These are phyloP conservation scores for Paedocypris sp. DNA, from an alignment of 2,113 vertebrate species.

Conservation along the genomic window DNA sequence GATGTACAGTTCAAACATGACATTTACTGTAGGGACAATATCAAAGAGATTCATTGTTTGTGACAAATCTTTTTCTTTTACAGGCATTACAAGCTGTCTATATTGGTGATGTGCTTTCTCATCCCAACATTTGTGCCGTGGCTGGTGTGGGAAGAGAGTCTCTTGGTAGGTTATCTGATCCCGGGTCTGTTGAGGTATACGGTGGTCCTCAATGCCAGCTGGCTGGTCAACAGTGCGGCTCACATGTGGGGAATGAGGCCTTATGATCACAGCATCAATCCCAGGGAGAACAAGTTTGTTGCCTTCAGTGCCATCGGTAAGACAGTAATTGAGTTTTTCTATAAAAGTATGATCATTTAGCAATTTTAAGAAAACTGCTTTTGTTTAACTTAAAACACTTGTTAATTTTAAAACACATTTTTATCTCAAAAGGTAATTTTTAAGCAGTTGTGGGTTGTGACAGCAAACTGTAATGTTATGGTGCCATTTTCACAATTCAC, in stretches of 20 bases:
- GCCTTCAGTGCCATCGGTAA: constrained; percentile 76
- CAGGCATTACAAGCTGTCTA: constrained; percentile 73
- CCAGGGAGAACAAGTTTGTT: constrained; percentile 78
- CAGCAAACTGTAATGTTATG: too few relatives aligned
- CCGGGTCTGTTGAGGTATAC: constrained; percentile 73
- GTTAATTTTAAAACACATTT: too few relatives aligned
- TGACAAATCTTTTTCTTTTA: neutral
- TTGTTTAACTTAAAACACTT: too few relatives aligned
- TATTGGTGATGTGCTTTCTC: constrained; percentile 74
- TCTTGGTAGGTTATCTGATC: constrained; percentile 63
- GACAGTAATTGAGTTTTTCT: constrained; percentile 13
- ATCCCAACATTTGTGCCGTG: constrained; percentile 76
- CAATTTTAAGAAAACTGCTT: too few relatives aligned
- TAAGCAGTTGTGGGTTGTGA: too few relatives aligned
- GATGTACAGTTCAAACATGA: neutral
- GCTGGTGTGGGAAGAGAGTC: constrained; percentile 77
- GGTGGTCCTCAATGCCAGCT: constrained; percentile 71
- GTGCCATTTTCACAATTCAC: too few relatives aligned
- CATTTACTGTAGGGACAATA: too few relatives aligned
- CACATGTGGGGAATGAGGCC: constrained; percentile 87
- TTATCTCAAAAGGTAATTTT: too few relatives aligned
- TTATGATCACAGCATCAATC: constrained; percentile 73
- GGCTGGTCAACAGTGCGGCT: constrained; percentile 93
- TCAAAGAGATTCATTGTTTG: too few relatives aligned
- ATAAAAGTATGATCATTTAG: neutral